These are phyloP conservation scores for Peromyscus nudipes DNA, from an alignment of 2,797 vertebrate genomes.

Conservation along the genomic window DNA sequence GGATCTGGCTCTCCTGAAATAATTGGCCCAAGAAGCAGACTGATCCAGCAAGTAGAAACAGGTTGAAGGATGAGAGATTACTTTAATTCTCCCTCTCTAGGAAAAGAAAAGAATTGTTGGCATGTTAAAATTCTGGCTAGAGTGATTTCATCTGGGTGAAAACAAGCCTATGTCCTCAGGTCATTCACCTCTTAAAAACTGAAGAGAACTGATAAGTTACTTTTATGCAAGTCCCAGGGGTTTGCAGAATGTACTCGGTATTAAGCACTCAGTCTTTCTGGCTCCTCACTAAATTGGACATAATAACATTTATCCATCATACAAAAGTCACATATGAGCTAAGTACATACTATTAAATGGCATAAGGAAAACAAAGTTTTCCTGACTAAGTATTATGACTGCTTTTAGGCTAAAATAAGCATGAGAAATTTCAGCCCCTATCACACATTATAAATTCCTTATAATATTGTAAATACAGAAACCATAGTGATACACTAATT, in stretches of 20 bases:
- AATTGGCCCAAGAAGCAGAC: neutral
- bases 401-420: slow-evolving; percentile 71
- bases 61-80: slow-evolving; percentile 44
- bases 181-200: neutral
- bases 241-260: slow-evolving; percentile 10
- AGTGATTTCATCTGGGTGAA: slow-evolving; percentile 18
- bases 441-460: slow-evolving; percentile 72
- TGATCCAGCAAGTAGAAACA: slow-evolving; percentile 11
- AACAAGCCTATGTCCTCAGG: neutral
- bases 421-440: slow-evolving; percentile 73
- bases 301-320: slow-evolving; percentile 70
- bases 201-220: neutral
- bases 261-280: slow-evolving; percentile 51
- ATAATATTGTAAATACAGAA: slow-evolving; percentile 74
- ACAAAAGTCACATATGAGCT: slow-evolving; percentile 61
- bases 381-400: slow-evolving; percentile 75
- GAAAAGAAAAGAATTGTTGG: neutral
- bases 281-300: slow-evolving; percentile 43
- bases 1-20: slow-evolving; percentile 6
- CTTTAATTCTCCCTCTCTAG: slow-evolving; percentile 11
- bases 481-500: slow-evolving; percentile 67
- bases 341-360: slow-evolving; percentile 63
- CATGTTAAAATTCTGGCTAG: slow-evolving; percentile 6
- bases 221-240: neutral
- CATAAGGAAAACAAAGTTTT: slow-evolving; percentile 70